phyloP scores from a whole-genome alignment of 2,113 vertebrate species.

The Mungos mungo region DNA sequence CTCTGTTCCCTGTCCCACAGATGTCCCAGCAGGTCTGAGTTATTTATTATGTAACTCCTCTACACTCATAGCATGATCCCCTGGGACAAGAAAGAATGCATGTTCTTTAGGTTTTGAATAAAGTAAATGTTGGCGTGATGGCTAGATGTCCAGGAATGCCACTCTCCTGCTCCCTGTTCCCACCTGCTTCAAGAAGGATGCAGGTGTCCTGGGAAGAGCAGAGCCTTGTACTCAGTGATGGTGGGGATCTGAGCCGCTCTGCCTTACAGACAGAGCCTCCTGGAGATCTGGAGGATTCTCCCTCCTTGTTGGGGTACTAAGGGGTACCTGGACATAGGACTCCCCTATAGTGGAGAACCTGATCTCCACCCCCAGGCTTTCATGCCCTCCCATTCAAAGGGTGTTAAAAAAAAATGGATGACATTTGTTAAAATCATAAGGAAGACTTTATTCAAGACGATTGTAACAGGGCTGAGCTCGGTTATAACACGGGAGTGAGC shows the following conservation, averaged over 20 bases:
- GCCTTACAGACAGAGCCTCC: fast-evolving
- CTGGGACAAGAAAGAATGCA: neutral
- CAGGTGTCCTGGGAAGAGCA: neutral
- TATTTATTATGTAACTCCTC: neutral
- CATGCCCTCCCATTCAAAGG: neutral
- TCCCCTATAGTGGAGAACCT: neutral
- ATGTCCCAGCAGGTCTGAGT: neutral
- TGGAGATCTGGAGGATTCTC: neutral
- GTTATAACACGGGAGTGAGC: neutral
- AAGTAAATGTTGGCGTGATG: neutral
- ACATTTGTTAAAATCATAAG: neutral
- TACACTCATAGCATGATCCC: neutral
- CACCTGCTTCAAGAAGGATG: neutral
- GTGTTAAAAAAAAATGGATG: neutral
- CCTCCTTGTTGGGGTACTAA: fast-evolving
- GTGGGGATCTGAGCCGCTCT: neutral
- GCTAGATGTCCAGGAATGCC: neutral
- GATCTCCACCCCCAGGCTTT: neutral
- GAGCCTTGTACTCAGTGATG: neutral
- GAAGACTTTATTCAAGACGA: neutral
- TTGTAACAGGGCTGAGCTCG: neutral
- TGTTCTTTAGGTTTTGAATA: neutral
- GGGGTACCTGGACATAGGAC: neutral
- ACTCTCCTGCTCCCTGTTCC: neutral
- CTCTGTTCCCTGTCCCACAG: neutral